A percentile compares a stretch with the other conserved stretches of the same genome.
Evolutionary conservation across 2,113 vertebrate species (phyloP).

Genomic region (Lontra canadensis): DNA sequence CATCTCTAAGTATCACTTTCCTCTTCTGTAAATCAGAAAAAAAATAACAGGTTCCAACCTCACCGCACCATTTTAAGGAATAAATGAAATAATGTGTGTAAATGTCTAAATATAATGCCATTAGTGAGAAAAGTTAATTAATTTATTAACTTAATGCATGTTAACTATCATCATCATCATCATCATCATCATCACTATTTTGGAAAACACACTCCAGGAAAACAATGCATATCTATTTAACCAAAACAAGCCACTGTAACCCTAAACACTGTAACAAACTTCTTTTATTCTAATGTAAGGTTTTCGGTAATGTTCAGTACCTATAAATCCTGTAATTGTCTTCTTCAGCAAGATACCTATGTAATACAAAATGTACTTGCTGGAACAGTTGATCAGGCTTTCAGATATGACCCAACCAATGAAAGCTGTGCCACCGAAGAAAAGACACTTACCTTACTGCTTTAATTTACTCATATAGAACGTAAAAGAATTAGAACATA

Average conservation of each 20-base stretch:
- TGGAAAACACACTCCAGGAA: background rate
- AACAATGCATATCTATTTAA: background rate
- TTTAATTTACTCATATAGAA: background rate
- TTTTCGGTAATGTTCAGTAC: background rate
- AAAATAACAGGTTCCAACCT: background rate
- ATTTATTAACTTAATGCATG: background rate
- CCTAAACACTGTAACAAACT: background rate
- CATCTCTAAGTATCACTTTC: background rate
- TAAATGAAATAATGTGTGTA: background rate
- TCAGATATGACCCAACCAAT: background rate
- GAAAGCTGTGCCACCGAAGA: background rate
- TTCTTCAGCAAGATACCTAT: background rate
- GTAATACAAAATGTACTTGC: background rate
- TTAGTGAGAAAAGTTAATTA: background rate
- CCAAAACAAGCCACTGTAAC: background rate
- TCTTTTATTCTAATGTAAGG: background rate
- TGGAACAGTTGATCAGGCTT: background rate
- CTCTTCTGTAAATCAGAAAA: background rate
- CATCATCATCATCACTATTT: background rate
- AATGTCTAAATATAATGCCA: background rate
- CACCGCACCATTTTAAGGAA: background rate
- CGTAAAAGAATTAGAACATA: background rate
- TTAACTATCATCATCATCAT: background rate
- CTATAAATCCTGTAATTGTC: background rate
- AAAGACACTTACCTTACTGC: background rate